Evolutionary conservation across 2,113 vertebrate species (phyloP), one percentile per base, ranked within the genome.

Genomic region (Aramus guarauna): DNA sequence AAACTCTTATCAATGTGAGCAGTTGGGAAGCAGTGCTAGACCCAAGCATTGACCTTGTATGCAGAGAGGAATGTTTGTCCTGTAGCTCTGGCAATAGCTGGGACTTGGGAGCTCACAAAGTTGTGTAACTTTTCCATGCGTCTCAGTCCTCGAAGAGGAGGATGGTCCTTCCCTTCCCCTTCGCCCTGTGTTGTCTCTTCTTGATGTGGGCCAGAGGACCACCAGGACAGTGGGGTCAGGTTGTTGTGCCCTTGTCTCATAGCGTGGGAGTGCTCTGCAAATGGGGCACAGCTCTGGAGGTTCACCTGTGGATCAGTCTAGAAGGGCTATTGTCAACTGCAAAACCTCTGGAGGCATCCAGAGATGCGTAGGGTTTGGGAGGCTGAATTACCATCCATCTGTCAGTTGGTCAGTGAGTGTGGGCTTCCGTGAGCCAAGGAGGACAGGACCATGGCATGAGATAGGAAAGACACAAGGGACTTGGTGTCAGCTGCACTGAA

Each of bases 161-260:
- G 34, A 29, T 6, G 4, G 11, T 19, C 39, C 52, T 84, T 37
- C 27, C 43, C 9, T 73, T 12, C 17, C 32, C 55, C 14, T 69
- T 34, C 1, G 0, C 21, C 34, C 22, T 41, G 19, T 45, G 39
- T 6, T 41, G 9, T 36, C 39, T 55, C 36, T 20, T 62, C 52
- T 53, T 0, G 0, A 7, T 8, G 24, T 29, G 59, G 12, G 5
- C 53, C 32, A 36, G 22, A 68, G 17, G 24, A 27, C 4, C 22
- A 29, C 58, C 7, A 29, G 43, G 22, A 14, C 12, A 16, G 21
- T 0, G 4, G 41, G 29, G 8, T 18, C 12, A 12, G 22, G 37
- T 24, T 8, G 41, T 23, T 83, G 80, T 91, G 50, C 14, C 22
- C 23, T 12, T 63, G 32, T 66, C 41, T 47, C 17, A 6, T 12